Evolutionary conservation across 2,797 vertebrate genomes (phyloP).

Genomic region (Helicolenus hilgendorfi): DNA sequence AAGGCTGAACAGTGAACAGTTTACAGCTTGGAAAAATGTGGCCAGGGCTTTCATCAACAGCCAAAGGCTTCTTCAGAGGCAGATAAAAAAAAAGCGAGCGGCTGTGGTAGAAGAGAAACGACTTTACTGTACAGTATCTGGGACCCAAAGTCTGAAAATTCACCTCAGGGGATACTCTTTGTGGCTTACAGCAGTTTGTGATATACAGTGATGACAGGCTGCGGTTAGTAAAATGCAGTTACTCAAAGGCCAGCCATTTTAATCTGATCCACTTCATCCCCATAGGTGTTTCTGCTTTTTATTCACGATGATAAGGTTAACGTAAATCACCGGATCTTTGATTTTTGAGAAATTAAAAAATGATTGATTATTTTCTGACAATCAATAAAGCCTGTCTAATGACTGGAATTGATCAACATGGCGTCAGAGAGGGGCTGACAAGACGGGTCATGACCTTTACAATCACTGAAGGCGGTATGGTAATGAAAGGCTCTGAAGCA

Average conservation of each 20-base stretch:
- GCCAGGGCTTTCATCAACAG: constrained; percentile 74
- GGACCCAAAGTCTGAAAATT: constrained; percentile 40
- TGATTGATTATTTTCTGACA: constrained; percentile 35
- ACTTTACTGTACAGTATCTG: constrained; percentile 45
- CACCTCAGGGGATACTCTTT: constrained; percentile 25
- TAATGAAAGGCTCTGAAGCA: constrained; percentile 61
- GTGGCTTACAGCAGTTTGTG: constrained; percentile 28
- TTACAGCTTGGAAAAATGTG: constrained; percentile 59
- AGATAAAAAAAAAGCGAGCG: constrained; percentile 18
- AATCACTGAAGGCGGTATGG: constrained; percentile 24
- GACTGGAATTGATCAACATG: constrained; percentile 55
- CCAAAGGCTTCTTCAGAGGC: constrained; percentile 75
- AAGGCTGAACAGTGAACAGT: constrained; percentile 59
- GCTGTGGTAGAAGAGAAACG: constrained; percentile 39
- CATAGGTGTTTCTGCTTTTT: not conserved
- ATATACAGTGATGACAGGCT: not conserved
- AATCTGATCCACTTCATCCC: not conserved
- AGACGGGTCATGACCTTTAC: constrained; percentile 60
- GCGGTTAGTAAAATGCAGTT: constrained; percentile 33
- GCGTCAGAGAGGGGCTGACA: constrained; percentile 34
- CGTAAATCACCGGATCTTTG: constrained; percentile 9
- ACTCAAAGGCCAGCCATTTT: not conserved
- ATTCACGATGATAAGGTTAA: not conserved
- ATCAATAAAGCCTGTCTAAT: constrained; percentile 43
- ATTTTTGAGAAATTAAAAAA: constrained; percentile 25